These are phyloP conservation scores for Priocnemis perturbator DNA, from an alignment of 2,888 invertebrate species.

Conservation along the genomic window DNA sequence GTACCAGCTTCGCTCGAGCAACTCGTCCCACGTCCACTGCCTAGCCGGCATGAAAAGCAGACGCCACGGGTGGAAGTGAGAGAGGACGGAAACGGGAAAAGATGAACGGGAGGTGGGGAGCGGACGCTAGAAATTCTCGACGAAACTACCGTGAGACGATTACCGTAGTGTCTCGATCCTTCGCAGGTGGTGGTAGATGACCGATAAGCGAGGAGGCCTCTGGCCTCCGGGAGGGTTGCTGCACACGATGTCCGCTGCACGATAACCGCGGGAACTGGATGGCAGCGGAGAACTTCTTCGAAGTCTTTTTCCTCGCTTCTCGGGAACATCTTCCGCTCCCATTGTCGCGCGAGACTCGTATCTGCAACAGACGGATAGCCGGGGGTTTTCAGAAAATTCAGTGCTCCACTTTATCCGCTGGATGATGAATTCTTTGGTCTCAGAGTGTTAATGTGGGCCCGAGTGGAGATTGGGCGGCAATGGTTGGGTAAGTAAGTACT, in stretches of 20 bases:
- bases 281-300: conserved; percentile 34
- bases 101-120: conserved; percentile 11
- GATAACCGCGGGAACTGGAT: conserved; percentile 38
- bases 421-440: too few relatives aligned
- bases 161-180: conserved; percentile 46
- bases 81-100: not conserved
- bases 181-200: conserved; percentile 53
- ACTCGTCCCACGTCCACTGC: conserved; percentile 1
- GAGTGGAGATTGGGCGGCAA: too few relatives aligned
- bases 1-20: conserved; percentile 42
- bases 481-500: too few relatives aligned
- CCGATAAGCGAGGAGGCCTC: conserved; percentile 42
- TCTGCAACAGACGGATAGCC: too few relatives aligned
- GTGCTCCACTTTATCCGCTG: too few relatives aligned
- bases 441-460: too few relatives aligned
- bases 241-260: conserved; percentile 33
- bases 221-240: conserved; percentile 42
- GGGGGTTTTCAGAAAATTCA: too few relatives aligned
- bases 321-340: not conserved
- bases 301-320: conserved; percentile 9
- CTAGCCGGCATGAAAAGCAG: conserved; percentile 7
- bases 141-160: conserved; percentile 56
- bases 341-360: not conserved
- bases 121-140: not conserved
- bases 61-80: not conserved